These are phyloP conservation scores for Eupithecia vulgata DNA, from an alignment of 2,888 invertebrate genomes.

Conservation along the genomic window DNA sequence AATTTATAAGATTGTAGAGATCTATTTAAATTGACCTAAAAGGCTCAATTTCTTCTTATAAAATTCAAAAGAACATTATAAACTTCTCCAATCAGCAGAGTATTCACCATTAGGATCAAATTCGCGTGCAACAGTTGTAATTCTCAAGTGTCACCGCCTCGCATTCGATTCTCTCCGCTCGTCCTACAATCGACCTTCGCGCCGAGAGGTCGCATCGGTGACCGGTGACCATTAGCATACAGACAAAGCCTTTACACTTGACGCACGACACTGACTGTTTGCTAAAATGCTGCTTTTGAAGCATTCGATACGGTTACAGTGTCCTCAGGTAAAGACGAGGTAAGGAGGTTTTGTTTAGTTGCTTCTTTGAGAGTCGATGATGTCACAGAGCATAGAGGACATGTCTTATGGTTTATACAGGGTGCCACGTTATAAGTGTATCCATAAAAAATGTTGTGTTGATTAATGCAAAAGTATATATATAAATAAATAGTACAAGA, in stretches of 20 bases:
- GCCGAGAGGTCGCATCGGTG: slow-evolving; percentile 74
- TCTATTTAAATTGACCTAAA: background rate
- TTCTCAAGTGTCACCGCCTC: slow-evolving; percentile 46
- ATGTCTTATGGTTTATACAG: background rate
- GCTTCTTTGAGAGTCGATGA: slow-evolving; percentile 6
- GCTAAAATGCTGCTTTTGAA: slow-evolving; percentile 60
- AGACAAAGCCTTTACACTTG: slow-evolving; percentile 78
- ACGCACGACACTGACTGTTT: slow-evolving; percentile 62
- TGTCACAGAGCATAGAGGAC: background rate
- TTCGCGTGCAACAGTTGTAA: slow-evolving; percentile 49
- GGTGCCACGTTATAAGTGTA: no score
- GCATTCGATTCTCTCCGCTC: slow-evolving; percentile 52
- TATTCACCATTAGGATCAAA: slow-evolving; percentile 43
- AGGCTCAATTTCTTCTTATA: background rate
- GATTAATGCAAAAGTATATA: no score
- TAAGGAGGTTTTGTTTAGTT: background rate
- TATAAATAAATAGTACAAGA: no score
- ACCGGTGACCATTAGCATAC: slow-evolving; percentile 76
- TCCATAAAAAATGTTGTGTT: no score
- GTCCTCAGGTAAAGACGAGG: background rate
- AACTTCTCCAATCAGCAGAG: background rate
- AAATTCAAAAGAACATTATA: background rate
- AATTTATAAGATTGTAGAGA: no score
- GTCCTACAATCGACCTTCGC: slow-evolving; percentile 79
- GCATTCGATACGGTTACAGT: slow-evolving; percentile 26